Percentiles rank a stretch among this genome's conserved stretches.
Evolutionary conservation across 2,113 vertebrate species (phyloP).

Genomic region (Psittacara wagleri): DNA sequence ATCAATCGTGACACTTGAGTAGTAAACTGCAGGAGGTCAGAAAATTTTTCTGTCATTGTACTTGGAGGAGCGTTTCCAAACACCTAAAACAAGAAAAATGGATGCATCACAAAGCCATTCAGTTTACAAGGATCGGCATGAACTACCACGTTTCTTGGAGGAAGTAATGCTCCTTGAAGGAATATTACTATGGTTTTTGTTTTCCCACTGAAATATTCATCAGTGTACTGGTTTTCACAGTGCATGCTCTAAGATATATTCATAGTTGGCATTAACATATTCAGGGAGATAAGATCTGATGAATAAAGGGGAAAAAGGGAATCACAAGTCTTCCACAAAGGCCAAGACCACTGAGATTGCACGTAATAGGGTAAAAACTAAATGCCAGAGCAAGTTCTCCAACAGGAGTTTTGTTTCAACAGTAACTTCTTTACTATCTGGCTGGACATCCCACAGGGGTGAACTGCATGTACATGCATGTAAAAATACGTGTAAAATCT

Average conservation of each 20-base stretch:
- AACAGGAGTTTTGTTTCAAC: neutral
- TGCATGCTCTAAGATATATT: neutral
- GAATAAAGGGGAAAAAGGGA: neutral
- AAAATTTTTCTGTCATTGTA: conserved; percentile 98
- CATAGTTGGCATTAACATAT: neutral
- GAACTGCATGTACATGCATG: neutral
- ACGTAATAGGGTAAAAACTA: neutral
- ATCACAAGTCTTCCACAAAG: rapidly evolving
- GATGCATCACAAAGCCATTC: neutral
- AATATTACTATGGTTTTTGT: neutral
- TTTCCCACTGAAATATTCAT: neutral
- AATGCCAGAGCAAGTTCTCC: neutral
- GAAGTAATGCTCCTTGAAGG: too few relatives aligned
- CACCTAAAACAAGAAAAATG: conserved; percentile 76
- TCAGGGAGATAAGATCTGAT: neutral
- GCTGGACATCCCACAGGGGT: neutral
- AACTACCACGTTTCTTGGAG: neutral
- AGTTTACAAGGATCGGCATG: neutral
- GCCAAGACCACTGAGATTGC: neutral
- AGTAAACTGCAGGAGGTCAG: conserved; percentile 98
- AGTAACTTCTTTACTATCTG: neutral
- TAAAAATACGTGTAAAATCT: neutral
- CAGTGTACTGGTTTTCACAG: neutral
- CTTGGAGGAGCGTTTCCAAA: conserved; percentile 94
- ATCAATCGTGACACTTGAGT: conserved; percentile 97